Base-by-base conservation (phyloP, 2,888 invertebrate species). In the Macrosiphum euphorbiae region DNA sequence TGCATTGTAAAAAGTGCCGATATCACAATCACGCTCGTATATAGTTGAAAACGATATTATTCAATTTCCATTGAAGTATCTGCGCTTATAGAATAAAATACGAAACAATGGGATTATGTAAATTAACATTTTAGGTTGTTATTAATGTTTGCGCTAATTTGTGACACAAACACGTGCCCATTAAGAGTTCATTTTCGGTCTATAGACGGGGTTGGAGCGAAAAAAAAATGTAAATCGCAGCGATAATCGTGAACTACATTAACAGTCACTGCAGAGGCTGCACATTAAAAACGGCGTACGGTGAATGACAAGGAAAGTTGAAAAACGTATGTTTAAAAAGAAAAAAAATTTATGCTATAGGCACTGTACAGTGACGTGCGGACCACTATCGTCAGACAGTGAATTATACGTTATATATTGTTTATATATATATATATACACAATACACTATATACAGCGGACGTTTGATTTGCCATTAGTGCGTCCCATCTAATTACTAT, bases 401-500 rank as follows among this genome's bases (percentile, higher is more conserved):
- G 52, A 24, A 52, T 50, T 88, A 52, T 88, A 44, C 58, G 16
- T 28, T 41, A 26, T 41, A 55, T 26, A 44, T 85, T 26, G 11
- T 44, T 13, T 44, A 26, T 26, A 58, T 8, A 8, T 26, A 24
- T 24, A 55, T 24, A 24, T 7, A 55, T 24, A 55, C 55, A 58
- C 28, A 1, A 24, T 47, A 8, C 86, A 8, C 47, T 24, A 10
- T 58, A 47, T 7, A 84, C 85, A 50, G 35, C 35, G 58, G 89
- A 93, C 58, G 85, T 93, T 93, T 93, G 93, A 93, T 93, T 93
- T 86, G 89, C 93, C 93, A 93, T 93, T 93, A 90, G 85, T 35
- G 50, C 58, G 90, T 93, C 89, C 58, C 58, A 86, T 94, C 90
- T 90, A 90, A 90, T 94, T 94, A 94, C 90, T 86, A 90, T 90